A percentile compares a stretch with the other conserved stretches of the same genome.
phyloP scores from a whole-genome alignment of 92 coral and sea anemone genomes.

The Parazoanthus darwini region DNA sequence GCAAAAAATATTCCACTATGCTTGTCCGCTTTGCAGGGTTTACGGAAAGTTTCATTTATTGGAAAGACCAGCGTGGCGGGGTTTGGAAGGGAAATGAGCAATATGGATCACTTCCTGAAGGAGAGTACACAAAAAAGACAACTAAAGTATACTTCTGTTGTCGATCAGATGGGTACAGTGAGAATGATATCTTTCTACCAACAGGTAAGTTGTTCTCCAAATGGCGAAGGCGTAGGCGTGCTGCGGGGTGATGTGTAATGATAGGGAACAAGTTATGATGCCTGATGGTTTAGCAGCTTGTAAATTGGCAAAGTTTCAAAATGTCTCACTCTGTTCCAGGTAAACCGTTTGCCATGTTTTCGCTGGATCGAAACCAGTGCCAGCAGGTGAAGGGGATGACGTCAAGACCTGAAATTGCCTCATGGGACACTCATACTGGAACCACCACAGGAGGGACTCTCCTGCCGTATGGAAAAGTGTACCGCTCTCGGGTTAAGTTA shows the following conservation, averaged over 20 bases:
- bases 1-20: background rate
- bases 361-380: constrained; percentile 20
- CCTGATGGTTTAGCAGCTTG: too few species aligned
- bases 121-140: constrained; percentile 21
- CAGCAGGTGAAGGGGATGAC: constrained; percentile 27
- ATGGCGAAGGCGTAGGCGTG: too few species aligned
- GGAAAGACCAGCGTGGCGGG: constrained; percentile 21
- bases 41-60: constrained; percentile 14
- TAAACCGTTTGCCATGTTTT: constrained; percentile 24
- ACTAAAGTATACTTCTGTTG: constrained; percentile 27
- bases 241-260: too few species aligned
- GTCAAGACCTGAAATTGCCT: constrained; percentile 19
- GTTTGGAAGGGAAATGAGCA: constrained; percentile 15
- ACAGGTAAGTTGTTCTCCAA: background rate
- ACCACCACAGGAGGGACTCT: background rate
- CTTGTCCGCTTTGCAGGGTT: background rate
- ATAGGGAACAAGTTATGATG: too few species aligned
- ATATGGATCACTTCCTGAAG: constrained; percentile 29
- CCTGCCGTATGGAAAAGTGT: constrained; percentile 17
- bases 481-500: constrained; percentile 2
- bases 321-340: background rate
- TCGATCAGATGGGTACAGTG: constrained; percentile 33
- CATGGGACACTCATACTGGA: constrained; percentile 39
- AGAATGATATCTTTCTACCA: constrained; percentile 18
- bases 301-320: background rate